phyloP scores from a whole-genome alignment of 2,888 invertebrate species.

The Salpingus planirostris region DNA sequence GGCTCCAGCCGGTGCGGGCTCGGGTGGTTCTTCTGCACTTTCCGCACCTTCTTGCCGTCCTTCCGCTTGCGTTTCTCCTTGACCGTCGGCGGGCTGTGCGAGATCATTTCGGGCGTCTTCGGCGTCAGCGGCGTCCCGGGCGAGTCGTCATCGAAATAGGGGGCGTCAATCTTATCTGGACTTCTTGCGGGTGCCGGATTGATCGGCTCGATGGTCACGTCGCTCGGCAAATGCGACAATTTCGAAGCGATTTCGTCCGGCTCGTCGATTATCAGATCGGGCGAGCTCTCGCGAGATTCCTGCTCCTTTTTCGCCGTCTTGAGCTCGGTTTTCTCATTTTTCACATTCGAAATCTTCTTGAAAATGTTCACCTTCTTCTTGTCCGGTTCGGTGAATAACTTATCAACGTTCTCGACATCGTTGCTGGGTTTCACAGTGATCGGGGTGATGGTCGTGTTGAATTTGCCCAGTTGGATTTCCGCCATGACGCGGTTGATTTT shows the following conservation, averaged over 20 bases:
- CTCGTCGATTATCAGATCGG: slow-evolving; percentile 42
- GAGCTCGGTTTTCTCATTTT: slow-evolving; percentile 50
- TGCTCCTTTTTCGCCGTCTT: slow-evolving; percentile 38
- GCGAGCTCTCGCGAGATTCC: slow-evolving; percentile 38
- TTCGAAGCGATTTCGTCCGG: slow-evolving; percentile 30
- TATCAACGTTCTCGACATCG: slow-evolving; percentile 36
- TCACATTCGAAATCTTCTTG: slow-evolving; percentile 74
- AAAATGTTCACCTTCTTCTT: slow-evolving; percentile 81
- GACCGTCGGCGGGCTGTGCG: slow-evolving; percentile 51
- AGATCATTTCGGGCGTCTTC: slow-evolving; percentile 49
- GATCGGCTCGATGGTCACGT: slow-evolving; percentile 51
- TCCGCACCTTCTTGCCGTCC: slow-evolving; percentile 41
- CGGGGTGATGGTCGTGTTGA: slow-evolving; percentile 39
- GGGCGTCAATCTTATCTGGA: slow-evolving; percentile 36
- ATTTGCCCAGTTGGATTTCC: slow-evolving; percentile 37
- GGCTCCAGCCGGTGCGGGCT: slow-evolving; percentile 24
- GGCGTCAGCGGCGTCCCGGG: slow-evolving; percentile 49
- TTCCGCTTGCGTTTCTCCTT: slow-evolving; percentile 49
- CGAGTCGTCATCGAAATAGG: slow-evolving; percentile 45
- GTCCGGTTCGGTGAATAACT: slow-evolving; percentile 70
- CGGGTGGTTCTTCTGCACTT: slow-evolving; percentile 23
- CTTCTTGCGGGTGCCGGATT: slow-evolving; percentile 29
- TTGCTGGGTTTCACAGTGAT: slow-evolving; percentile 29
- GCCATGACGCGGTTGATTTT: slow-evolving; percentile 36
- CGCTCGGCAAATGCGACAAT: slow-evolving; percentile 33